A percentile compares a stretch with the other conserved stretches of the same genome.
Conservation (phyloP, 2,888 invertebrate species). For the Trachelus troglodyta region DNA sequence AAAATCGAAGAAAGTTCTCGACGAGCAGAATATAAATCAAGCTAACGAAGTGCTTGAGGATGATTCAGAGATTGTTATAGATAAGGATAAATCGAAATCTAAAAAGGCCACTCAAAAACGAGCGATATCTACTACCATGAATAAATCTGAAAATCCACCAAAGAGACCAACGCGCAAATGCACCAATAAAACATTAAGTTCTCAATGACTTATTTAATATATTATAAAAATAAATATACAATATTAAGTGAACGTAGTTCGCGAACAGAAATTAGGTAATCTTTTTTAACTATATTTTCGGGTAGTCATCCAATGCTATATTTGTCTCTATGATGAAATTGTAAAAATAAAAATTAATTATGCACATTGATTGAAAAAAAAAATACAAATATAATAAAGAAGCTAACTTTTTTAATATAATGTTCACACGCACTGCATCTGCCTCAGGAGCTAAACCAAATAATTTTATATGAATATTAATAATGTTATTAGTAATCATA, state of each 20-base stretch:
- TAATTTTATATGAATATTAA: too few species aligned
- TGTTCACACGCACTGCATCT: neutral
- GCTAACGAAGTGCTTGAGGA: neutral
- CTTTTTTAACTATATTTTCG: neutral
- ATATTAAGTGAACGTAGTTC: neutral
- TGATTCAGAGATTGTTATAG: neutral
- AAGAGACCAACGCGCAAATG: slow-evolving; percentile 38
- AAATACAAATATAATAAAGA: neutral
- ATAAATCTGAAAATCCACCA: slow-evolving; percentile 30
- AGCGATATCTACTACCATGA: neutral
- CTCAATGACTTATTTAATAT: neutral
- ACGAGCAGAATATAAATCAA: slow-evolving; percentile 6
- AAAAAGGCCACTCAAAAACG: neutral
- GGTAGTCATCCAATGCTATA: neutral
- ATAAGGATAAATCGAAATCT: neutral
- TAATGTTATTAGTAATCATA: neutral
- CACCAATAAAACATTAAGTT: neutral
- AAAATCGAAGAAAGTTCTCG: slow-evolving; percentile 5
- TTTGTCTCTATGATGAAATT: neutral
- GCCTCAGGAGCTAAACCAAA: too few species aligned
- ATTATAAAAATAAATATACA: neutral
- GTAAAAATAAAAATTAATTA: neutral
- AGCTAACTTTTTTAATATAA: neutral
- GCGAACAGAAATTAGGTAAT: neutral
- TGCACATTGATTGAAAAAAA: neutral